These are phyloP conservation scores for Cephus rjabovi DNA, from an alignment of 2,888 invertebrate species.

Conservation along the genomic window DNA sequence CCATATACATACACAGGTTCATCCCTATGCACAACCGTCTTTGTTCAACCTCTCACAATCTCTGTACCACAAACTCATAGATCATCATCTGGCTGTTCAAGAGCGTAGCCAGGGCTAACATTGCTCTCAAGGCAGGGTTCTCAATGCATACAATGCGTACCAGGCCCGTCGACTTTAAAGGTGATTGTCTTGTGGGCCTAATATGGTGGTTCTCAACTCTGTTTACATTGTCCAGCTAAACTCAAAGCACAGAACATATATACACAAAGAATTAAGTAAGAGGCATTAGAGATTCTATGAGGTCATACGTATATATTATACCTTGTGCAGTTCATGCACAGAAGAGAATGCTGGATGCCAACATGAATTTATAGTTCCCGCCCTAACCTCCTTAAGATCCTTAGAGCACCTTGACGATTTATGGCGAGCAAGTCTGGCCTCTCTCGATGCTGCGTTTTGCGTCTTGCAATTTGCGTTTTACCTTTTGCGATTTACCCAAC, in stretches of 20 bases:
- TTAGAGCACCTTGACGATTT: background rate
- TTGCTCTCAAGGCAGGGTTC: background rate
- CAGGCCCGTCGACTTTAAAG: background rate
- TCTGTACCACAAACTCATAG: constrained; percentile 23
- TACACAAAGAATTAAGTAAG: background rate
- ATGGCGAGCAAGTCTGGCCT: background rate
- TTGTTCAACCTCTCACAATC: constrained; percentile 19
- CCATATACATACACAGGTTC: background rate
- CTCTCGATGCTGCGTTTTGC: background rate
- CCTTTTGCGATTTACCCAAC: background rate
- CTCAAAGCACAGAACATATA: background rate
- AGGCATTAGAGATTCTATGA: background rate
- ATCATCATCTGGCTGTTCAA: constrained; percentile 25
- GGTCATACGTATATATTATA: background rate
- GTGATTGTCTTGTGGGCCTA: background rate
- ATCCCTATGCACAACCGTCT: background rate
- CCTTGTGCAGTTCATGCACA: background rate
- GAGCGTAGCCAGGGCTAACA: background rate
- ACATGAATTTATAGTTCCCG: background rate
- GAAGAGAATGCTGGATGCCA: background rate
- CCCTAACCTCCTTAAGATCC: background rate
- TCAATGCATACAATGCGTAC: background rate
- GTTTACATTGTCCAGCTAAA: constrained; percentile 5
- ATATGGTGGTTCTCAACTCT: constrained; percentile 16
- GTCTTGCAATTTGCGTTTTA: background rate